Evolutionary conservation across 1,140 invertebrate genomes (phyloP), one percentile per base, ranked within the genome.

Genomic region (Drosophila repletoides): DNA sequence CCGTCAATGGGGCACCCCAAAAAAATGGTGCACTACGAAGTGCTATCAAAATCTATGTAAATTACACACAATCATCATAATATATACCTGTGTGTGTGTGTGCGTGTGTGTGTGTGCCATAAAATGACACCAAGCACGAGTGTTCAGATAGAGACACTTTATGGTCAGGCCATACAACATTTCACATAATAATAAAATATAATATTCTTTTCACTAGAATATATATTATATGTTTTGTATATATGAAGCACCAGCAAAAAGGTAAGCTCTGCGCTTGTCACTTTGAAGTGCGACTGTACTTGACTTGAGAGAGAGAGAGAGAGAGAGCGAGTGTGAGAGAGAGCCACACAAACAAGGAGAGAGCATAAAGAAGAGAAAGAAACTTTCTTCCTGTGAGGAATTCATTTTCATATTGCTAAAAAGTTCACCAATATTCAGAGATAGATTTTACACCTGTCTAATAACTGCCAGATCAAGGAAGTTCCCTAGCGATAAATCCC

Each of bases 31-130:
- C 53, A 28, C 38, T 33, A 43, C 36, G 58, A 60, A 60, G 49
- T 59, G 64, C 52, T 79, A 83, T 83, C 72, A 84, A 84, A 83
- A 83, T 84, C 77, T 76, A 83, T 83, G 79, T 84, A 84, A 83
- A 83, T 84, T 83, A 84, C 79, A 74, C 70, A 71, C 79, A 83
- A 84, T 83, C 79, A 84, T 63, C 70, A 67, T 74, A 46, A 64
- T 70, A 28, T 48, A 46, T 59, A 22, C 48, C 15, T 68, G 33
- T 58, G 40, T 21, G 36, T 48, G 29, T 19, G 21, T 49, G 3
- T 21, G n/a, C 28, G 29, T 38, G 41, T 31, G 14, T 56, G 22
- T 45, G 49, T 64, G 31, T 81, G 77, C 59, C 77, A 70, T 73
- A 73, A 84, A 71, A 40, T 74, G 74, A 84, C 79, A 83, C 69